Evolutionary conservation across 2,797 vertebrate species (phyloP).

Genomic region (Bovichtus variegatus): DNA sequence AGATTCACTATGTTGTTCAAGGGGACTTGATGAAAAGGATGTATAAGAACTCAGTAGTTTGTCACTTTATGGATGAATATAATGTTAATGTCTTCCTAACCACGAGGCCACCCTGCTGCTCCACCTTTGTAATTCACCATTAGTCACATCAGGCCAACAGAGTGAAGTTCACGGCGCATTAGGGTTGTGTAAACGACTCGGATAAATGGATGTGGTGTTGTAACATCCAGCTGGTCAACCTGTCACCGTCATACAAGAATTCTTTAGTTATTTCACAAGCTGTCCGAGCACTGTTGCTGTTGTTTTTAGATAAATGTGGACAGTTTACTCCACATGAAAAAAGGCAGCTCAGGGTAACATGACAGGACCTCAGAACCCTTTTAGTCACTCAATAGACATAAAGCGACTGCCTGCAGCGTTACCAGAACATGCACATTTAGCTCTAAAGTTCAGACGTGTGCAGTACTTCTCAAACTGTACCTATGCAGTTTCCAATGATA

Average conservation of each 20-base stretch:
- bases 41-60: neutral
- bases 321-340: neutral
- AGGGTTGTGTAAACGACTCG: slow-evolving; percentile 14
- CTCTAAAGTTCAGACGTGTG: too few relatives aligned
- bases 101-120: neutral
- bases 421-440: too few relatives aligned
- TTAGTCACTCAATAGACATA: neutral
- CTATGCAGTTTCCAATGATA: neutral
- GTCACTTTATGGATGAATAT: neutral
- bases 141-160: slow-evolving; percentile 16
- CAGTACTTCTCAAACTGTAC: too few relatives aligned
- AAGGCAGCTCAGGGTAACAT: neutral
- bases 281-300: neutral
- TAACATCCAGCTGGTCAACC: slow-evolving; percentile 12
- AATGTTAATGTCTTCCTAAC: too few relatives aligned
- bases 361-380: too few relatives aligned
- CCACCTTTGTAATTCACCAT: neutral
- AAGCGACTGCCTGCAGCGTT: too few relatives aligned
- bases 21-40: neutral
- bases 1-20: neutral
- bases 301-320: neutral
- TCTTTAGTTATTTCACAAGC: slow-evolving; percentile 5
- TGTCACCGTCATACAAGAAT: neutral
- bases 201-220: slow-evolving; percentile 16
- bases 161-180: slow-evolving; percentile 15